These are phyloP conservation scores for Rhea americana DNA, from an alignment of 2,113 vertebrate species.

Conservation along the genomic window DNA sequence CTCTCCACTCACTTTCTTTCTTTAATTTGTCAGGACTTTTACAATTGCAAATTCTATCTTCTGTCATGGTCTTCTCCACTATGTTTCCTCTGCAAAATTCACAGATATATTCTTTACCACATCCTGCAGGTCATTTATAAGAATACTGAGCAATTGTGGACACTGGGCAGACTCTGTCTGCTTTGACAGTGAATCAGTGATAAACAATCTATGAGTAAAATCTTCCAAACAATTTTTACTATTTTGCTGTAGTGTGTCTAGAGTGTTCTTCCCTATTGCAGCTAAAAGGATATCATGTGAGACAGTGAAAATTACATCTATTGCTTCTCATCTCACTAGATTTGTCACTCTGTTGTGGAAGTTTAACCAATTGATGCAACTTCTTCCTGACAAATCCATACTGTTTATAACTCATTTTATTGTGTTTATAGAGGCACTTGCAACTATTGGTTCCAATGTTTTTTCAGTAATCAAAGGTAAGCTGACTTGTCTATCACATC, in stretches of 20 bases:
- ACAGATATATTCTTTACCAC: background rate
- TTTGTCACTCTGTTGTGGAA: background rate
- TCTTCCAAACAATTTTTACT: background rate
- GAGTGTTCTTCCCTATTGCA: background rate
- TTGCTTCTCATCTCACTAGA: background rate
- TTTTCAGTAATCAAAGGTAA: background rate
- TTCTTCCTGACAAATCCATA: background rate
- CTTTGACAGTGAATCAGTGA: background rate
- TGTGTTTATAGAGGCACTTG: background rate
- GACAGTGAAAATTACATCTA: rapidly evolving
- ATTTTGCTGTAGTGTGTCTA: background rate
- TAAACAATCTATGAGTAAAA: background rate
- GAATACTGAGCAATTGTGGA: background rate
- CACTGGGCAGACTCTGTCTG: background rate
- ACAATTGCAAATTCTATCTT: background rate
- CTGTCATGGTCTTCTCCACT: background rate
- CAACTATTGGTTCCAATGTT: rapidly evolving
- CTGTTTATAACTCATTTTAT: background rate
- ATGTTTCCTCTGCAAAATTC: background rate
- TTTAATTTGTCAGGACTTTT: background rate
- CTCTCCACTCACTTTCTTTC: background rate
- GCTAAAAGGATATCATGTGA: background rate
- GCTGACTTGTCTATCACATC: background rate
- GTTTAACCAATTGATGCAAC: background rate
- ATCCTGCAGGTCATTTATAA: background rate